Base-by-base conservation (phyloP, 2,113 vertebrate species). In the Trinectes maculatus region DNA sequence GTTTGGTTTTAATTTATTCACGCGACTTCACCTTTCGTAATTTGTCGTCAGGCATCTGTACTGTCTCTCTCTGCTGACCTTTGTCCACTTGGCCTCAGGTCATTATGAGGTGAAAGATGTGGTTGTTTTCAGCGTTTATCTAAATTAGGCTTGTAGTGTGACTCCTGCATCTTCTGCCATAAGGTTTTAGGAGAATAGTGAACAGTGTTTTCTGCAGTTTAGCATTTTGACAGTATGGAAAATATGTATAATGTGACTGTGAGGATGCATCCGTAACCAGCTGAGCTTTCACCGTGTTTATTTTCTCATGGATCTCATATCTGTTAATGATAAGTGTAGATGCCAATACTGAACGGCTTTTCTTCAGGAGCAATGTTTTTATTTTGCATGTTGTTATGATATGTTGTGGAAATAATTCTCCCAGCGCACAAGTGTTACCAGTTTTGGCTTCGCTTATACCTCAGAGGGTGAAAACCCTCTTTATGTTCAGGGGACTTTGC, bases 1-100 rank as follows among this genome's bases (percentile, higher is more conserved):
- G 71, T 59, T 79, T 15, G 33, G 37, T 61, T 85, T 82, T 69
- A 47, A 71, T 82, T 72, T 74, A 69, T 84, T 80, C 42, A 77
- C 60, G 71, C 36, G 33, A 4, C 58, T 72, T 69, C 65, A 73
- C 70, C 42, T 72, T 48, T 78, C 59, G 62, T 73, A 15, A 62
- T 74, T 77, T 79, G 67, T 73, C 56, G 54, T 71, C 36, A 6
- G 62, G 36, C 46, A 37, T 67, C 37, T 34, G 47, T 55, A 31
- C 59, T 25, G n/a, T 42, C 9, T 29, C 48, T 63, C 43, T 33
- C 43, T 59, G 61, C 37, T 56, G 21, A 54, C 68, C n/a, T 18
- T n/a, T 18, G 6, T 49, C 42, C 52, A 70, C 42, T 77, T 77
- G 39, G 43, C 22, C 44, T 74, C 46, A 43, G 40, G 31, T 71